A percentile compares a stretch with the other conserved stretches of the same genome.
Conservation (phyloP, 2,113 vertebrate species). For the Diadophis punctatus region DNA sequence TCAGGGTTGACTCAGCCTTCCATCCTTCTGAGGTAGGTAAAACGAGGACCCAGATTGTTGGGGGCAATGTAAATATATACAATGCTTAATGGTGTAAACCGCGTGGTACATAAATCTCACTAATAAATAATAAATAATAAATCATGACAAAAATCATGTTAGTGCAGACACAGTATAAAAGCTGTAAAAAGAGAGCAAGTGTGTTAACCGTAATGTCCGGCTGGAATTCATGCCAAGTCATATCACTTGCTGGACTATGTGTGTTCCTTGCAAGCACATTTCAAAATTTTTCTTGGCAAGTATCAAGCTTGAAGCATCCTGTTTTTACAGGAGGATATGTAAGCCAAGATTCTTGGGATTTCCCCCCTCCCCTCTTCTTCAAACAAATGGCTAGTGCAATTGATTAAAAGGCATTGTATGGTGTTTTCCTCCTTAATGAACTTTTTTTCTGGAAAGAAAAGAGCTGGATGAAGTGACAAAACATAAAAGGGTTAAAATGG, state of each 20-base stretch:
- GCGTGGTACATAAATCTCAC: too few species aligned
- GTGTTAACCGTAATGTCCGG: not conserved
- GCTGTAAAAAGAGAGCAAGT: not conserved
- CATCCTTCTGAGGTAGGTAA: too few species aligned
- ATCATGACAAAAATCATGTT: not conserved
- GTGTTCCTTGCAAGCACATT: not conserved
- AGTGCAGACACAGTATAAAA: not conserved
- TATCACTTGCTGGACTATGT: not conserved
- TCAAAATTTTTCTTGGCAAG: not conserved
- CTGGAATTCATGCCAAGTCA: not conserved
- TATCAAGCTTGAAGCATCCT: not conserved
- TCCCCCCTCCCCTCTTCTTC: fast-evolving
- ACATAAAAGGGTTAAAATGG: not conserved
- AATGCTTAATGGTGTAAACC: too few species aligned
- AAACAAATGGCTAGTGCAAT: not conserved
- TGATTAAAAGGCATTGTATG: not conserved
- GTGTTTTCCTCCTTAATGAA: not conserved
- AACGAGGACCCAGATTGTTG: too few species aligned
- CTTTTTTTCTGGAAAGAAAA: not conserved
- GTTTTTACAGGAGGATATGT: not conserved
- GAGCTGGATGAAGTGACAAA: not conserved
- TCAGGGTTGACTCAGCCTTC: too few species aligned
- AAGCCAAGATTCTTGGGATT: not conserved
- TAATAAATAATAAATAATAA: too few species aligned
- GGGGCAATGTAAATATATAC: too few species aligned